Evolutionary conservation across 2,113 vertebrate species (phyloP).

Genomic region (Butastur rufipennis): DNA sequence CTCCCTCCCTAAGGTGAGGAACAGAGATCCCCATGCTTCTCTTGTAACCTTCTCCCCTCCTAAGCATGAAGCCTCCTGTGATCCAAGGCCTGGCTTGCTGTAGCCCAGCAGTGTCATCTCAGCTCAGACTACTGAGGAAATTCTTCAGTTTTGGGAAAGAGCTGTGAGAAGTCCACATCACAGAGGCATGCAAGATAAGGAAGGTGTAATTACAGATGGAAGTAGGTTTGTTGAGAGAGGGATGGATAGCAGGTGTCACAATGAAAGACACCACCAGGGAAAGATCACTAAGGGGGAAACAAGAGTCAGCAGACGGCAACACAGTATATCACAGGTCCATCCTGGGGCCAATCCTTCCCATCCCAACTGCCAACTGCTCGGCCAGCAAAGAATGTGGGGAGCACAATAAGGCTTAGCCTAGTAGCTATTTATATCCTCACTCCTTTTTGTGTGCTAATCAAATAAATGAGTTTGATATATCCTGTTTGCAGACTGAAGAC

Average conservation of each 20-base stretch:
- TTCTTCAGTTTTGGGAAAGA: background rate
- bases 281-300: background rate
- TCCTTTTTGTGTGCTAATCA: background rate
- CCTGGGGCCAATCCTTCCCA: background rate
- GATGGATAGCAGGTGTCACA: background rate
- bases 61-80: background rate
- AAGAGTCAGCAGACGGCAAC: background rate
- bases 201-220: background rate
- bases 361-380: background rate
- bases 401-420: background rate
- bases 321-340: too few species aligned
- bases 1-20: background rate
- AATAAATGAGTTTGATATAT: background rate
- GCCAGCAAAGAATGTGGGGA: background rate
- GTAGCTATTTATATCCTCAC: background rate
- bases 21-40: fast-evolving
- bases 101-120: background rate
- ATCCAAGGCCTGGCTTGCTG: background rate
- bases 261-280: background rate
- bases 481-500: background rate
- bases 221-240: background rate
- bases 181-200: fast-evolving
- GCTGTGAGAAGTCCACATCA: background rate
- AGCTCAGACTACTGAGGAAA: background rate
- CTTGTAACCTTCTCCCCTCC: background rate